phyloP scores from a whole-genome alignment of 2,888 invertebrate genomes.

The Noctua janthina region DNA sequence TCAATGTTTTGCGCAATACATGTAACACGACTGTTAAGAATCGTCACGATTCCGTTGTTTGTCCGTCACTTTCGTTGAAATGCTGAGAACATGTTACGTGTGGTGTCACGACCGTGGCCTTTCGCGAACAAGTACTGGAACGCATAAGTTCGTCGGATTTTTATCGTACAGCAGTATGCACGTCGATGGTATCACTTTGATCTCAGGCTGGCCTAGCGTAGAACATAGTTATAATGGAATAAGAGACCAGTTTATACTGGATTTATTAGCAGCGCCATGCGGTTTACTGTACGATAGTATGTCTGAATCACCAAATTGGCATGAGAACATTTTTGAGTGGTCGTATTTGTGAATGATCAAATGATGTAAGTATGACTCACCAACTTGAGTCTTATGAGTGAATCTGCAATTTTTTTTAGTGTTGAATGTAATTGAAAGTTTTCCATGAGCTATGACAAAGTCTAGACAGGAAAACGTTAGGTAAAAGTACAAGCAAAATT shows the following conservation, averaged over 20 bases:
- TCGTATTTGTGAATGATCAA: not conserved
- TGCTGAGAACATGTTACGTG: slow-evolving; percentile 68
- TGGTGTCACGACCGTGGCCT: slow-evolving; percentile 74
- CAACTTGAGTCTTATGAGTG: not conserved
- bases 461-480: slow-evolving; percentile 28
- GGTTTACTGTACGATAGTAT: not conserved
- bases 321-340: slow-evolving; percentile 26
- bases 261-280: not conserved
- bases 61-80: slow-evolving; percentile 71
- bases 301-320: slow-evolving; percentile 27
- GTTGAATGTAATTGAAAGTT: slow-evolving; percentile 18
- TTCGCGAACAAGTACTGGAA: slow-evolving; percentile 52
- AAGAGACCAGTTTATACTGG: not conserved
- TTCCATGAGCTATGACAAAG: slow-evolving; percentile 18
- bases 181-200: not conserved
- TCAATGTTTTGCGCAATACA: slow-evolving; percentile 62
- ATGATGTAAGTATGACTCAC: not conserved
- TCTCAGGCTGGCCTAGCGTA: not conserved
- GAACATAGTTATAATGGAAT: not conserved
- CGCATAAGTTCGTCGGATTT: not conserved
- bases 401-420: slow-evolving; percentile 14
- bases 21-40: slow-evolving; percentile 51
- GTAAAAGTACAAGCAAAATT: not conserved
- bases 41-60: slow-evolving; percentile 69
- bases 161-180: not conserved